Percentiles rank a stretch among this genome's conserved stretches.
Evolutionary conservation across 2,113 vertebrate genomes (phyloP).

Genomic region (human): GRCh38 chr12:78472501-78473000

Average conservation of each 20-base stretch:
- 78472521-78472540: not conserved
- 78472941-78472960: too few species aligned
- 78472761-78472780: not conserved
- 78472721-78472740: not conserved
- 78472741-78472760: not conserved
- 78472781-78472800: not conserved
- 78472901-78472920: not conserved
- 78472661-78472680: not conserved
- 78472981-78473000: too few species aligned
- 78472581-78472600: slow-evolving; percentile 5
- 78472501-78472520: not conserved
- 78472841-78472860: slow-evolving; percentile 21
- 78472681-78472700: not conserved
- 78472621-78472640: not conserved
- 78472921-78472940: too few species aligned
- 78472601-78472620: slow-evolving; percentile 17
- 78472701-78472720: not conserved
- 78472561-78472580: not conserved
- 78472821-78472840: not conserved
- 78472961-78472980: too few species aligned
- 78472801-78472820: not conserved
- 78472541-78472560: not conserved
- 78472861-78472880: not conserved
- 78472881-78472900: not conserved
- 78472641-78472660: not conserved